Conservation (phyloP, 2,113 vertebrate genomes). For the Lethenteron reissneri region DNA sequence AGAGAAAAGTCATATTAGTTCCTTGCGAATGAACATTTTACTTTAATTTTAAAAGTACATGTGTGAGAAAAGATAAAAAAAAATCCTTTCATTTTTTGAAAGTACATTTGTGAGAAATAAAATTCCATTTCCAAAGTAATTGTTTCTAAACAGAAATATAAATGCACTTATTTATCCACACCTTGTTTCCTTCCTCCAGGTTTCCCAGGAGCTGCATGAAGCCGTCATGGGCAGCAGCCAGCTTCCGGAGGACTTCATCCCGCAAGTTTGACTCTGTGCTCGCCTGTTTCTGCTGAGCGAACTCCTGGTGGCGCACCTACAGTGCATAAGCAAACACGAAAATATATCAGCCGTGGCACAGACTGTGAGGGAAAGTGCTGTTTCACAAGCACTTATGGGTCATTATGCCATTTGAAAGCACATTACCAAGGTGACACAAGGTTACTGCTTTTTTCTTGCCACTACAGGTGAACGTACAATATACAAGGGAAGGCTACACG, state of each 20-base stretch:
- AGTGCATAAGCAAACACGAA: no score
- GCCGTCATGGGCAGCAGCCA: conserved; percentile 82
- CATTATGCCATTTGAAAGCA: no score
- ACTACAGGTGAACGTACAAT: no score
- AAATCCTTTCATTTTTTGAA: not conserved
- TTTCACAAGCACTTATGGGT: no score
- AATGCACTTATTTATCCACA: conserved; percentile 15
- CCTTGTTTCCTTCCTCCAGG: conserved; percentile 86
- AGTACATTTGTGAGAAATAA: not conserved
- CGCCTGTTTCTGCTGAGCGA: conserved; percentile 79
- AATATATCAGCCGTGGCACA: no score
- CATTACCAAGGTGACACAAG: no score
- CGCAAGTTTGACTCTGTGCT: conserved; percentile 69
- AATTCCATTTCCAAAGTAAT: no score
- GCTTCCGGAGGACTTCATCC: conserved; percentile 86
- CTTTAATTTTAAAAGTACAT: not conserved
- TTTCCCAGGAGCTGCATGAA: conserved; percentile 77
- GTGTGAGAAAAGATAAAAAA: not conserved
- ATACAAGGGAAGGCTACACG: no score
- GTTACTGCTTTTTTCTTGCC: no score
- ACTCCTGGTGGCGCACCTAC: conserved; percentile 47
- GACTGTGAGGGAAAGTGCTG: no score
- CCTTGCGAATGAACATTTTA: no score
- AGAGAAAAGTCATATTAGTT: not conserved
- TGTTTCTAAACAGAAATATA: not conserved